Evolutionary conservation across 2,113 vertebrate species (phyloP).

Genomic region (Crotalus horridus): DNA sequence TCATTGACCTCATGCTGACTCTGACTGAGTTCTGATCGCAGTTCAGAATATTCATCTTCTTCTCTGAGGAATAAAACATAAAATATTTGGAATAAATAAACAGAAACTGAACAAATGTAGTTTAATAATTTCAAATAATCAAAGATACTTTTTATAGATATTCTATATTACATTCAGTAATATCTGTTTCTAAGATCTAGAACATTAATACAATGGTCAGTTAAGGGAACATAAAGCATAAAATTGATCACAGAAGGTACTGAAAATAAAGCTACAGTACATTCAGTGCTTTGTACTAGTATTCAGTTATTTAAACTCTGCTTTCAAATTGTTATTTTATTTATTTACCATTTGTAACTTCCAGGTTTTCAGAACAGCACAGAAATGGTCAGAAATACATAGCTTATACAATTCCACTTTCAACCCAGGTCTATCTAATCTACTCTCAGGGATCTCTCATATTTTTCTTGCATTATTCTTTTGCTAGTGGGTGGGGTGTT

Average conservation of each 20-base stretch:
- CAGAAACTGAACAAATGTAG: neutral
- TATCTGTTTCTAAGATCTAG: neutral
- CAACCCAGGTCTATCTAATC: neutral
- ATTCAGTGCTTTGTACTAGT: neutral
- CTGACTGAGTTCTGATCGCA: slow-evolving; percentile 82
- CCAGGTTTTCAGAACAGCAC: neutral
- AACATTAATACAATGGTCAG: neutral
- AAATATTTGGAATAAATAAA: slow-evolving; percentile 9
- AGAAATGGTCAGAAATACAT: neutral
- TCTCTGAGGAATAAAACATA: slow-evolving; percentile 68
- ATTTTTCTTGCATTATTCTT: neutral
- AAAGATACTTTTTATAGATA: neutral
- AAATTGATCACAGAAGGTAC: neutral
- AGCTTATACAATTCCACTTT: neutral
- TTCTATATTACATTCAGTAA: neutral
- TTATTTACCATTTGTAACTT: neutral
- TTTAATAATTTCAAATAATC: neutral
- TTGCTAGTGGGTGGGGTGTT: neutral
- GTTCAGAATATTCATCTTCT: slow-evolving; percentile 84
- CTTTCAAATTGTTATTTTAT: neutral
- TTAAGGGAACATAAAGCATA: neutral
- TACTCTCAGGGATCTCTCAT: neutral
- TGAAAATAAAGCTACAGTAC: neutral
- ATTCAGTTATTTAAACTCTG: neutral
- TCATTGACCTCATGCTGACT: slow-evolving; percentile 83